Evolutionary conservation across 2,113 vertebrate species (phyloP), one percentile per base, ranked within the genome.

Genomic region (Gorsachius goisagi): DNA sequence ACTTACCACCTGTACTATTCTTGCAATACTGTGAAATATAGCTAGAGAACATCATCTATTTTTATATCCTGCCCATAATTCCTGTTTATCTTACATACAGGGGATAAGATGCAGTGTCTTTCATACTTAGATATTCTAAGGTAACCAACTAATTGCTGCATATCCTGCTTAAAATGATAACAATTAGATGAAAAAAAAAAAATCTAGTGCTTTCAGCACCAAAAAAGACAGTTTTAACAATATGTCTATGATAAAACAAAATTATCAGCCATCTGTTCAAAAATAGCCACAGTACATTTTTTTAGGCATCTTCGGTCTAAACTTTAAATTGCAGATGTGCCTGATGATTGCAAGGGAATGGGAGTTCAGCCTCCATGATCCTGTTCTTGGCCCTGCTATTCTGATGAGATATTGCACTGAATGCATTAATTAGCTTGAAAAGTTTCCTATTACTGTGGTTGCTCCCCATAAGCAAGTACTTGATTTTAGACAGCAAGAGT

Each of bases 401-500:
- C 85, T 88, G 44, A 79, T 49, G 23, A 91, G 68, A 59, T 53
- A 67, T 79, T 94, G 60, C 78, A 62, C 24, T 71, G 32, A 32
- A 32, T 58, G 44, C 9, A 89, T 89, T 89, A 87, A 87, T 94
- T 90, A 80, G 7, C 45, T 88, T 73, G 45, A 85, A 69, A 94
- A 85, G 35, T 93, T 93, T 79, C 74, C 22, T 77, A 12, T 83
- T 82, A 69, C 32, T 76, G 23, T 71, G n/a, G 58, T 79, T 88
- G 59, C 17, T 90, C 58, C 45, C 50, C 67, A 83, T 91, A 95
- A 93, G 33, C 41, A 93, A 85, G n/a, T 39, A 33, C 85, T 75
- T 77, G 44, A 91, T 93, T 96, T 95, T 76, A 93, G 93, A 79
- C 81, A 93, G 67, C n/a, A 90, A 85, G 45, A 94, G 26, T 22